phyloP scores from a whole-genome alignment of 2,113 vertebrate genomes.

The Callionymus lyra region DNA sequence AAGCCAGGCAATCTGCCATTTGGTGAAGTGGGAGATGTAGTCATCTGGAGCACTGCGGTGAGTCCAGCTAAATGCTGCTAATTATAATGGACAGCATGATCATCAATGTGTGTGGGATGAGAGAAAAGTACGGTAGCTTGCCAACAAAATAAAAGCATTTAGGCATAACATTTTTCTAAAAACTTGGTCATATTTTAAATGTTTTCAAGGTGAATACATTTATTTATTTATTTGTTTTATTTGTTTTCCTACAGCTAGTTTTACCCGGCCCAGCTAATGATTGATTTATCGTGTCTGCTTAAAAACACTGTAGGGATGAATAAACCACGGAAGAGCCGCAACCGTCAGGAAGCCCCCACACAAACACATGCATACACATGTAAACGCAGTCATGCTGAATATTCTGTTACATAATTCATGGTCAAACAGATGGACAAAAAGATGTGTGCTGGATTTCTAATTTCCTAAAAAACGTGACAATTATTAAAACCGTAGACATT shows the following conservation, averaged over 20 bases:
- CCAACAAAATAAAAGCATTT: no score
- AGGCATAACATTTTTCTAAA: no score
- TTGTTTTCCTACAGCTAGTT: constrained; percentile 30
- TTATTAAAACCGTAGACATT: no score
- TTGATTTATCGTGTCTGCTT: constrained; percentile 53
- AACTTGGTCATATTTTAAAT: no score
- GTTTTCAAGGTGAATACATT: no score
- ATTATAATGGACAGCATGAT: constrained; percentile 59
- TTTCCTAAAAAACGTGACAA: no score
- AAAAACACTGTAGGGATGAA: constrained; percentile 44
- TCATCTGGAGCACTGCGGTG: constrained; percentile 55
- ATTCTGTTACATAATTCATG: no score
- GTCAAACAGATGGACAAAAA: no score
- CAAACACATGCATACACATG: constrained; percentile 10
- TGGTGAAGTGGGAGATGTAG: constrained; percentile 56
- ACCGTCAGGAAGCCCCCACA: constrained; percentile 30
- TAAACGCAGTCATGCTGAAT: no score
- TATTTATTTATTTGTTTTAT: constrained; percentile 5
- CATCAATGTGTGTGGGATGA: constrained; percentile 43
- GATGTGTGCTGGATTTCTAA: no score
- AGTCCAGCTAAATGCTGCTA: constrained; percentile 52
- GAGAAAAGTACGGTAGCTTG: background rate
- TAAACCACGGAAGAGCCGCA: constrained; percentile 49
- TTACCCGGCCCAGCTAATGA: constrained; percentile 31
- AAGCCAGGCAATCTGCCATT: constrained; percentile 47